These are phyloP conservation scores for Euproctis similis DNA, from an alignment of 2,888 invertebrate genomes.

Conservation along the genomic window DNA sequence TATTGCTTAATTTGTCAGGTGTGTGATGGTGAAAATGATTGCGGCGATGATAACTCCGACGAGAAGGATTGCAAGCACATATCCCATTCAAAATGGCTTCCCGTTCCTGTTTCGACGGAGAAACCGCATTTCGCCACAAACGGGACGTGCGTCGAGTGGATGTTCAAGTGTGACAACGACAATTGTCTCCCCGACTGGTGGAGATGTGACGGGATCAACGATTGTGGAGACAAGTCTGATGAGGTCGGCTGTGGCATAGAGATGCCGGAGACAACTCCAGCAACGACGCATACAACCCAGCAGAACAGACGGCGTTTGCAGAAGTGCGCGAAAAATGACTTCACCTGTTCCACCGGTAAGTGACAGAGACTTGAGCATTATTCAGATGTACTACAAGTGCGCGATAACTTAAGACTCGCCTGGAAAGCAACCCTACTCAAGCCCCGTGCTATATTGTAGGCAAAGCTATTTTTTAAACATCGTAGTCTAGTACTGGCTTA, in stretches of 20 bases:
- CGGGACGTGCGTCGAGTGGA: slow-evolving; percentile 81
- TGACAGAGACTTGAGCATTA: no score
- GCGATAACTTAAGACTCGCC: no score
- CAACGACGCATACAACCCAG: slow-evolving; percentile 25
- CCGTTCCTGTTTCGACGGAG: slow-evolving; percentile 38
- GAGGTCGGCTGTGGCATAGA: slow-evolving; percentile 77
- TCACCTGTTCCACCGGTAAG: slow-evolving; percentile 62
- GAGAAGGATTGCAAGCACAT: slow-evolving; percentile 79
- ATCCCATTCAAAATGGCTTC: slow-evolving; percentile 41
- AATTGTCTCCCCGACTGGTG: slow-evolving; percentile 87
- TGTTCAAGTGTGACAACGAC: slow-evolving; percentile 83
- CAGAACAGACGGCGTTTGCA: no score
- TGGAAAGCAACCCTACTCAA: no score
- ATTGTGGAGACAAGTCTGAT: slow-evolving; percentile 85
- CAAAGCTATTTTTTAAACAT: no score
- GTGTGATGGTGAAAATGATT: slow-evolving; percentile 84
- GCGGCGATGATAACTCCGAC: slow-evolving; percentile 79
- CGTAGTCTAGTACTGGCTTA: no score
- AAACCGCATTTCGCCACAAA: slow-evolving; percentile 44
- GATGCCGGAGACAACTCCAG: slow-evolving; percentile 31
- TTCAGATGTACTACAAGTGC: no score
- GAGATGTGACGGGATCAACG: slow-evolving; percentile 86
- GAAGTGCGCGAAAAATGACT: slow-evolving; percentile 57
- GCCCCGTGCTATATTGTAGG: no score
- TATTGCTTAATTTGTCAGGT: slow-evolving; percentile 36